Evolutionary conservation across 2,797 vertebrate species (phyloP), one percentile per base, ranked within the genome.

Genomic region (Parambassis ranga): DNA sequence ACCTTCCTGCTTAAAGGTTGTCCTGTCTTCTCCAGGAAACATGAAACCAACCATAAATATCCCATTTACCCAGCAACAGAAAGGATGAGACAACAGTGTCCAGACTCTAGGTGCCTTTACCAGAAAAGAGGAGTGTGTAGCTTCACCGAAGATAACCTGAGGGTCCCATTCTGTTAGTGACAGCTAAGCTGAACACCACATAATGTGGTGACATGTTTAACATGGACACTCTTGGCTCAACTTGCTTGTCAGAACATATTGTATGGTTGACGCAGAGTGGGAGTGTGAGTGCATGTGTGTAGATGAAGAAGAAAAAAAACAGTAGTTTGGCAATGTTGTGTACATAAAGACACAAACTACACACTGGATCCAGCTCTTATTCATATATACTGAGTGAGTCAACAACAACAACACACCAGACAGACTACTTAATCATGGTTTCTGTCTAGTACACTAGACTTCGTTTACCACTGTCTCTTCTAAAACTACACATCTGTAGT

Each of bases 1-100:
- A 76, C 74, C 66, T 49, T 48, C 46, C 39, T 0, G n/a, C 51
- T 32, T 44, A 39, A 75, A 80, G 24, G 59, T 84, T 71, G 30
- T 67, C 57, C 47, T 41, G 63, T 73, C 74, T 75, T 64, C 67
- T 52, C 8, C 7, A 8, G 47, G 81, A 73, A 86, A 87, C 47
- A 11, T 36, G 63, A 89, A 79, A 57, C 85, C 62, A n/a, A 61
- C 79, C 81, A 61, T 64, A 80, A 83, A 87, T 89, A 87, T 82
- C 80, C 26, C 18, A 65, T 87, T 85, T 77, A 68, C 84, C 82
- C 77, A 53, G 86, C 79, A 86, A 87, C 82, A 81, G 79, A 75
- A 61, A 65, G 61, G 52, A 68, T 70, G 69, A 63, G 66, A 79
- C 75, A 65, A 71, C 64, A 73, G 13, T 1, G 2, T 61, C 44